Evolutionary conservation across 2,797 vertebrate species (phyloP), one percentile per base, ranked within the genome.

Genomic region (Lepus townsendii): DNA sequence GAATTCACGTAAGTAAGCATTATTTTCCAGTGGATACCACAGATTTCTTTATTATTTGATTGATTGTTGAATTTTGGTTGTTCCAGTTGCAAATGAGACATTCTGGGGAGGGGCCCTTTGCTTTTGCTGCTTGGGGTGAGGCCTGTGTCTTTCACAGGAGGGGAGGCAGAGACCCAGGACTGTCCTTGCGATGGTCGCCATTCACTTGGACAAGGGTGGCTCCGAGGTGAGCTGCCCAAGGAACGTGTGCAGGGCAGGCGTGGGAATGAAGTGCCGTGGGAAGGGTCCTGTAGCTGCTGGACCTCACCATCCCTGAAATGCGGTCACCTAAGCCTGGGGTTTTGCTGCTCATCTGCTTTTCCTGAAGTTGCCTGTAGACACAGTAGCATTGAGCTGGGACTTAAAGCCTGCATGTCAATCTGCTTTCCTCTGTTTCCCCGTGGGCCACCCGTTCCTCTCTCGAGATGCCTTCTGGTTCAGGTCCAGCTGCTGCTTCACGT

Each of bases 161-260:
- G 65, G 35, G 16, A 35, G 5, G 7, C 4, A 17, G 57, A 20
- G 35, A 38, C 30, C 4, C 8, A 7, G 0, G 0, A 1, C 2
- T 0, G 0, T n/a, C 42, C 54, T 0, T 0, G 9, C 0, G 11
- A 14, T 16, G 65, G 42, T 27, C 69, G 65, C 32, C 2, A 8
- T 35, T 69, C 30, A 2, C 57, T 88, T 83, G 11, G 11, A 13
- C 32, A 2, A 30, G 52, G 65, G n/a, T 27, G 52, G 32, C 27
- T 1, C 4, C 1, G 1, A 0, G 0, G 0, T 8, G 0, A 22
- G 10, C 12, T 11, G n/a, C 10, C 24, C 22, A 11, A 27, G 24
- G 88, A 7, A 17, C 1, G 35, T 54, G 32, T 1, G 0, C 1
- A 12, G 30, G 50, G 66, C 38, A 6, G 7, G 27, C 0, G 6